phyloP scores from a whole-genome alignment of 1,140 invertebrate genomes.

The Steinernema feltiae region DNA sequence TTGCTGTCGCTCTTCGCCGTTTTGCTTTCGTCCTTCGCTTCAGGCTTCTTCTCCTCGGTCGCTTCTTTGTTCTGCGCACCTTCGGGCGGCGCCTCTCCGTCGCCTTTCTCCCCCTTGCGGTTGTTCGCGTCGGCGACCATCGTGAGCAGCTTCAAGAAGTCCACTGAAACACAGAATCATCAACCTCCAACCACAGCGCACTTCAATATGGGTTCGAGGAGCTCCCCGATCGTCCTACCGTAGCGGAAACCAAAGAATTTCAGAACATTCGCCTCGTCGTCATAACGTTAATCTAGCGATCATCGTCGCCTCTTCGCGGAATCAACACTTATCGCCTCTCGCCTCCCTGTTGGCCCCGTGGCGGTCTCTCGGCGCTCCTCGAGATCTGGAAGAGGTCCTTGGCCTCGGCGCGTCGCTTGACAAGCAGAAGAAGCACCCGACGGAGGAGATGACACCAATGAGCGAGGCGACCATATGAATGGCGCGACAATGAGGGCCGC shows the following conservation, averaged over 20 bases:
- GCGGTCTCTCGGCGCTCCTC: conserved; percentile 12
- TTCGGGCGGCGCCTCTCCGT: not conserved
- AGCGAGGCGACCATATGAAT: conserved; percentile 9
- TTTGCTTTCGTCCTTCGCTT: not conserved
- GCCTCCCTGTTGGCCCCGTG: not conserved
- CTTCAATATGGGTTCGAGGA: too few relatives aligned
- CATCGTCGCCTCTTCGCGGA: not conserved
- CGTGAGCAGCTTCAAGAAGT: not conserved
- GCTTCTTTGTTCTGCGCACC: not conserved
- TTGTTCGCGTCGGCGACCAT: conserved; percentile 5
- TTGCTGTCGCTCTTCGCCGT: not conserved
- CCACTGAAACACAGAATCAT: too few relatives aligned
- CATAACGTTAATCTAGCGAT: conserved; percentile 7
- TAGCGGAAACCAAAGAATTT: not conserved
- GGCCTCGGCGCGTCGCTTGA: not conserved
- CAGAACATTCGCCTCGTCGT: not conserved
- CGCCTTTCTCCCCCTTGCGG: not conserved
- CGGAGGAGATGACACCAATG: conserved; percentile 4
- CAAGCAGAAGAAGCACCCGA: not conserved
- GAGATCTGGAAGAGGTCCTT: conserved; percentile 15
- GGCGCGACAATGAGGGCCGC: conserved; percentile 14
- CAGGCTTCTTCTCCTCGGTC: not conserved
- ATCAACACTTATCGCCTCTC: not conserved
- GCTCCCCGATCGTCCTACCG: not conserved
- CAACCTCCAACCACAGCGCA: too few relatives aligned